These are phyloP conservation scores for Onychostruthus taczanowskii DNA, from an alignment of 2,113 vertebrate species.

Conservation along the genomic window DNA sequence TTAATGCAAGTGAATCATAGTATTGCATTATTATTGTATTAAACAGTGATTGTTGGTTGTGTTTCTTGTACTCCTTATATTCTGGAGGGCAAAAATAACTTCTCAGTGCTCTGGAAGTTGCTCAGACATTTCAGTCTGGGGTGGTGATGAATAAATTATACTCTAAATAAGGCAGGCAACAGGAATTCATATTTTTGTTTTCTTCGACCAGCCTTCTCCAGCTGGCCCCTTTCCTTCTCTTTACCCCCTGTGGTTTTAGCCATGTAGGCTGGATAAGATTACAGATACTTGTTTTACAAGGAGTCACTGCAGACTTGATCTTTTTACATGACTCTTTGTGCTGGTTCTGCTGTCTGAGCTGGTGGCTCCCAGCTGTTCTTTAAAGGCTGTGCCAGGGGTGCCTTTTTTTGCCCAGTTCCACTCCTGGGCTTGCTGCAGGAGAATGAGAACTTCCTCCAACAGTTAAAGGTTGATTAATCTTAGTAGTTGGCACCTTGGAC, in stretches of 20 bases:
- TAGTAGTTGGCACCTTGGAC: not conserved
- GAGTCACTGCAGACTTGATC: not conserved
- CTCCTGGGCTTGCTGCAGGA: not conserved
- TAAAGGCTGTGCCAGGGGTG: not conserved
- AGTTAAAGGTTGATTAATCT: not conserved
- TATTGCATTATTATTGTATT: not conserved
- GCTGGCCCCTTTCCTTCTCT: not conserved
- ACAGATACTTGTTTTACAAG: not conserved
- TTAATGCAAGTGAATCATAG: conserved; percentile 10
- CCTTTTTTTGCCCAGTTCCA: not conserved
- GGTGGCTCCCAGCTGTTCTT: not conserved
- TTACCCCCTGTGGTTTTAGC: not conserved
- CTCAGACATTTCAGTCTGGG: not conserved
- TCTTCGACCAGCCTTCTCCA: not conserved
- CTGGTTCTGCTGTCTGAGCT: not conserved
- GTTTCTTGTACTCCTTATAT: not conserved
- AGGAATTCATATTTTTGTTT: not conserved
- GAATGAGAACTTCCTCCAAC: not conserved
- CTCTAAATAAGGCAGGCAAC: not conserved
- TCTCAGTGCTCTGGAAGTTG: not conserved
- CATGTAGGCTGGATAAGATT: not conserved
- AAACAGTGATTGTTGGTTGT: not conserved
- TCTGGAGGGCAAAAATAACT: not conserved
- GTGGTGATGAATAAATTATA: not conserved
- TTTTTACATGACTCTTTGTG: not conserved